Conservation (phyloP, 1,140 invertebrate genomes). For the Calosoma granatense region DNA sequence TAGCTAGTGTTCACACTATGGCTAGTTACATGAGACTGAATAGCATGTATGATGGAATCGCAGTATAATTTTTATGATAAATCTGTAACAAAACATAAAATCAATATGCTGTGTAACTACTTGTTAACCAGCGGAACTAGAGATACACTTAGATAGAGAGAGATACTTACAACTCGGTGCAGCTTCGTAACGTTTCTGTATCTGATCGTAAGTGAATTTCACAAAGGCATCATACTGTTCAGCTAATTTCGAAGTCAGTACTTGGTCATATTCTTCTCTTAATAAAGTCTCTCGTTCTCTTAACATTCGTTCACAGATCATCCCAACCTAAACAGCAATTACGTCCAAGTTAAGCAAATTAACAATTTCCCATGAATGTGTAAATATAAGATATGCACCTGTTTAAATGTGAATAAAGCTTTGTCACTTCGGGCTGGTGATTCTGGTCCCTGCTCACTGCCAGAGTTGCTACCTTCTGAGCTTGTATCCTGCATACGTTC, state of each 20-base stretch:
- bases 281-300: constrained; percentile 86
- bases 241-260: constrained; percentile 80
- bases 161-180: constrained; percentile 53
- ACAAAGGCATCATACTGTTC: constrained; percentile 98
- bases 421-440: constrained; percentile 53
- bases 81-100: constrained; percentile 28
- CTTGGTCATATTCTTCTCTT: constrained; percentile 85
- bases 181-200: constrained; percentile 77
- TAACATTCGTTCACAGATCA: constrained; percentile 92
- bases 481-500: constrained; percentile 31
- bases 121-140: background rate
- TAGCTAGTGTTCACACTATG: background rate
- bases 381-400: constrained; percentile 40
- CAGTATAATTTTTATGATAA: constrained; percentile 27
- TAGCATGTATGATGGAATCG: background rate
- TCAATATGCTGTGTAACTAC: background rate
- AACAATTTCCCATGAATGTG: constrained; percentile 6
- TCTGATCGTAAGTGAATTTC: constrained; percentile 94
- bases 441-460: constrained; percentile 42
- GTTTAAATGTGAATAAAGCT: constrained; percentile 89
- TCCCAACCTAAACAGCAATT: constrained; percentile 57
- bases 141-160: too few species aligned
- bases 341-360: constrained; percentile 13
- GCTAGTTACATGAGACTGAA: constrained; percentile 1
- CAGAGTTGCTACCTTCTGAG: constrained; percentile 40